Base-by-base conservation (phyloP, 64 coral and sea anemone species). In the Montipora foliosa region DNA sequence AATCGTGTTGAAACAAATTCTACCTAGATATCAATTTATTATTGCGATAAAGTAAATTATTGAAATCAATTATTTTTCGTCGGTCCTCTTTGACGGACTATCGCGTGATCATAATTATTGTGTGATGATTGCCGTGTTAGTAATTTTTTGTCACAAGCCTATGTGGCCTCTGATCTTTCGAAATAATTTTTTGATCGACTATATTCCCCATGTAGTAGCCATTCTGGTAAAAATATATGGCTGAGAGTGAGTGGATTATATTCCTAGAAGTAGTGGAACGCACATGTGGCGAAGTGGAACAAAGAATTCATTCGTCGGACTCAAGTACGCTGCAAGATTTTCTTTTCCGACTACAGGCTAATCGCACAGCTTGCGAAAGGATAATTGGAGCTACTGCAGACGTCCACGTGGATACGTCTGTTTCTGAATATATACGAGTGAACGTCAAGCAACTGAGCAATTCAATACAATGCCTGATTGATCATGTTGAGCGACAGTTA, bases 251-350 rank as follows among this genome's bases (percentile, higher is more conserved):
- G 59, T 85, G 82, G 25, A 13, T 11, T 74, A 25, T 74, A 49
- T 76, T 88, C 20, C 86, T 88, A 12, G 86, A 75, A 55, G 16
- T 47, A 49, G 50, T 88, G 15, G 67, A 70, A 44, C 1, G 71
- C 53, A 10, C 49, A 46, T 88, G 87, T 44, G n/a, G 7, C 20
- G 87, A 88, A 76, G 52, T 88, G 8, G 87, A 77, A 57, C 19
- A 50, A 11, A 70, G 86, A 6, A 75, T 19, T 25, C 25, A 47
- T 19, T 74, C 44, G 12, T 76, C 71, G 21, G 71, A 88, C 11
- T 50, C 17, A 11, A 58, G 20, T 58, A 76, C 87, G 9, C 25
- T 88, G 25, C 70, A 88, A 76, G 71, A 88, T 76, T 88, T 74
- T 51, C 49, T 88, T 24, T 51, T 88, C 3, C 2, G 87, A 21